phyloP scores from a whole-genome alignment of 2,888 invertebrate genomes.

The Lepidocyrtoides sp. region DNA sequence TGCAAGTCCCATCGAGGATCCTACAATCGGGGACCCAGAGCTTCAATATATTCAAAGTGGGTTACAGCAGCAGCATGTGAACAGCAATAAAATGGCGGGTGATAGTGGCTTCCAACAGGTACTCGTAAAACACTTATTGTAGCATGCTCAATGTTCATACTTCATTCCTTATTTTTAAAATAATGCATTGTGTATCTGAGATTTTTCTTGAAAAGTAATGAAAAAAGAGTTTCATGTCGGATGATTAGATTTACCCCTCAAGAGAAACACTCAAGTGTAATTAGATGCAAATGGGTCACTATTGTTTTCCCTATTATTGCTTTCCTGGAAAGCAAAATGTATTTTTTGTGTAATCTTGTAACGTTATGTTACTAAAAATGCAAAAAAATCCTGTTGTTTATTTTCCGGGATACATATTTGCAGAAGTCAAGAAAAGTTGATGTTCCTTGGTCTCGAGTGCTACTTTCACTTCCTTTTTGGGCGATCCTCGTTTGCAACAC shows the following conservation, averaged over 20 bases:
- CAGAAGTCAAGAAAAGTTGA: not conserved
- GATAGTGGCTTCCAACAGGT: conserved; percentile 22
- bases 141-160: not conserved
- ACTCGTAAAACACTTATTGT: conserved; percentile 1
- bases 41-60: conserved; percentile 88
- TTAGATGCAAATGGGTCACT: conserved; percentile 28
- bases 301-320: not conserved
- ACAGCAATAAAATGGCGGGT: not conserved
- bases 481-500: conserved; percentile 92
- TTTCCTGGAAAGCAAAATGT: too few relatives aligned
- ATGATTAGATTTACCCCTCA: not conserved
- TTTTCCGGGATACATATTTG: conserved; percentile 26
- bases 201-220: not conserved
- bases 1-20: conserved; percentile 91
- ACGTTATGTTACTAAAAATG: too few relatives aligned
- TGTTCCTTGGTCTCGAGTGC: conserved; percentile 90
- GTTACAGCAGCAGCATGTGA: conserved; percentile 14
- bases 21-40: conserved; percentile 92
- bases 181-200: too few relatives aligned
- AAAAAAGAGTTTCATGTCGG: not conserved
- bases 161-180: too few relatives aligned
- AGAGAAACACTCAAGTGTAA: not conserved
- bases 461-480: conserved; percentile 93
- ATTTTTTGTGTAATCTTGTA: too few relatives aligned
- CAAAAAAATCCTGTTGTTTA: conserved; percentile 1